phyloP scores from a whole-genome alignment of 2,113 vertebrate genomes.

The Grallaria varia region DNA sequence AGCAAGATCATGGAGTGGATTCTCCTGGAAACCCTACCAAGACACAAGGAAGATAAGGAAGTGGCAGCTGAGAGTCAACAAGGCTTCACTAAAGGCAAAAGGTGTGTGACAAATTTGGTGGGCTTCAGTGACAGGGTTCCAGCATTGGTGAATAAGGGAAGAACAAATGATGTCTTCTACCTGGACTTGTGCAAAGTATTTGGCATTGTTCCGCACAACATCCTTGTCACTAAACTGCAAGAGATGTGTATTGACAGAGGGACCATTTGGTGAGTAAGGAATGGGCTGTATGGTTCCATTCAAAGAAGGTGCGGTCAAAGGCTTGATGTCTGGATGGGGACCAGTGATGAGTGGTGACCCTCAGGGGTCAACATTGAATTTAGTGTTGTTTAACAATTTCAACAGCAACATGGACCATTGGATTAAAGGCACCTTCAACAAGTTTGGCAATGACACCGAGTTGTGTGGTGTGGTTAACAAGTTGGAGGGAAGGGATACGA shows the following conservation, averaged over 20 bases:
- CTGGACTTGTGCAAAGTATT: not conserved
- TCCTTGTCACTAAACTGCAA: not conserved
- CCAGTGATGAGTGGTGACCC: rapidly evolving
- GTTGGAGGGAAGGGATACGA: not conserved
- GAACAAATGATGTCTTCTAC: not conserved
- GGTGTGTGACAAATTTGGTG: not conserved
- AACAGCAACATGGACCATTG: not conserved
- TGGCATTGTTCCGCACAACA: not conserved
- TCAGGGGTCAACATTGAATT: not conserved
- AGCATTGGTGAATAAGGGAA: not conserved
- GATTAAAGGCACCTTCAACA: not conserved
- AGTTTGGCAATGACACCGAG: not conserved
- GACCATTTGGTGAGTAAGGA: not conserved
- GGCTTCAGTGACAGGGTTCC: not conserved
- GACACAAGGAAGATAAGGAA: not conserved
- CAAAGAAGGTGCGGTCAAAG: rapidly evolving
- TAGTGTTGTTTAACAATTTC: not conserved
- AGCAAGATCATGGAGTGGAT: not conserved
- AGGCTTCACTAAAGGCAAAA: not conserved
- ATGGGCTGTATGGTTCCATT: not conserved
- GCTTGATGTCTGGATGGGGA: not conserved
- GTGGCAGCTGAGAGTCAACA: not conserved
- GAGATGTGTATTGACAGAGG: not conserved
- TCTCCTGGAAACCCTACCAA: not conserved
- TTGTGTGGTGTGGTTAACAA: too few species aligned